A percentile compares a stretch with the other conserved stretches of the same genome.
These are phyloP conservation scores for Sepiola atlantica DNA, from an alignment of 2,888 invertebrate species.

Conservation along the genomic window DNA sequence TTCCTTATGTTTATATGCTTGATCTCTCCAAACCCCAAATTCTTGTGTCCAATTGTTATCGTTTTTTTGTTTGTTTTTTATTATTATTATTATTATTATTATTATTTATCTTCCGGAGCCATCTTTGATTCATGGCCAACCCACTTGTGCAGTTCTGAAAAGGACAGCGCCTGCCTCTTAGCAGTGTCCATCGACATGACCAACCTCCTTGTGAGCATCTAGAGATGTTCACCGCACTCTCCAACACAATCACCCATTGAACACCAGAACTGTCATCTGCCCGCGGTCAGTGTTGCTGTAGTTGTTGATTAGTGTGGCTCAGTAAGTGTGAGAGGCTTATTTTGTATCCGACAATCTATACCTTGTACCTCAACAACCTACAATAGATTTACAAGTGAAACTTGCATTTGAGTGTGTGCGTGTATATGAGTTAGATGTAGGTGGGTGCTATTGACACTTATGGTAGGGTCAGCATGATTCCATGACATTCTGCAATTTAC, in stretches of 20 bases:
- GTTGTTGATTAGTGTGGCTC: not conserved
- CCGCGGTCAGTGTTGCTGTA: not conserved
- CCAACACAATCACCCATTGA: not conserved
- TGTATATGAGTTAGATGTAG: not conserved
- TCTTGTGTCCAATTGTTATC: not conserved
- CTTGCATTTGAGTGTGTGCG: not conserved
- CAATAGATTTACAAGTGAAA: not conserved
- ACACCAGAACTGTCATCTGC: not conserved
- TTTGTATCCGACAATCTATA: not conserved
- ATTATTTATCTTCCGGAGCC: not conserved
- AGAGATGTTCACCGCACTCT: not conserved
- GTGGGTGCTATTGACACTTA: not conserved
- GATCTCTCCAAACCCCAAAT: not conserved
- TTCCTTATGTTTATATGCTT: not conserved
- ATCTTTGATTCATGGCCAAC: not conserved
- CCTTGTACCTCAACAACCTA: not conserved
- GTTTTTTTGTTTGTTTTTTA: not conserved
- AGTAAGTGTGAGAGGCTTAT: not conserved
- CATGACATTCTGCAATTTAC: not conserved
- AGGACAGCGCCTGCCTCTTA: conserved; percentile 14
- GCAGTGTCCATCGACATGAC: not conserved
- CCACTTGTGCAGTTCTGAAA: not conserved
- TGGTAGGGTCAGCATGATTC: not conserved
- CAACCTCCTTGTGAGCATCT: not conserved
- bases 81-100: too few relatives aligned